Base-by-base conservation (phyloP, 2,888 invertebrate genomes). In the Cephus runcator region DNA sequence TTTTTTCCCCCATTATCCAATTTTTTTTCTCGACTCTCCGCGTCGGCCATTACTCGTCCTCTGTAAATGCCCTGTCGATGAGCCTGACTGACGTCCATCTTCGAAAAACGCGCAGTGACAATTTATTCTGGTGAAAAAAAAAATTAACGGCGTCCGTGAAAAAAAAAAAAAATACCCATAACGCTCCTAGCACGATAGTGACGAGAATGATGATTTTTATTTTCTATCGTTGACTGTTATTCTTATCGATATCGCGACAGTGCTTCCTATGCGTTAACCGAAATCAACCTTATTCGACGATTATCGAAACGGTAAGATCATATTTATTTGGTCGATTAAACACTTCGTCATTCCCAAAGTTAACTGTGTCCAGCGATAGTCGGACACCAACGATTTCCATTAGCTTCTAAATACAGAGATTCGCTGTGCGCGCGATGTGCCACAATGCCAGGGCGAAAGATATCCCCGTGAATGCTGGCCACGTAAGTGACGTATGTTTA, bases 401-500 rank as follows among this genome's bases (percentile, higher is more conserved):
- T 56, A 56, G 23, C 56, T 56, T 56, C 56, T 23, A 23, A 56
- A 56, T 56, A 9, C 56, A 56, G 23, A 56, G 23, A 23, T 2
- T 56, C 9, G 2, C 56, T 56, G 9, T 9, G 23, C 23, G 9
- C 6, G 2, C 56, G 23, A 56, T 23, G 2, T 56, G 23, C 36
- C 12, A 15, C 6, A 56, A 56, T 9, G 23, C 35, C 36, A 40
- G 73, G 69, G n/a, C 35, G 30, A 56, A 33, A 73, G 68, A 68
- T 78, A 73, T 76, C 31, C 31, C 69, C 69, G 69, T 35, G 68
- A 33, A 69, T 31, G 33, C 40, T 40, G 33, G 69, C 73, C 69
- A 6, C 68, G 40, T 34, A 75, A 56, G 75, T 56, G 74, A 77
- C 73, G 73, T 77, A 34, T 78, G 75, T 75, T 78, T 56, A 75